Conservation (phyloP, 2,888 invertebrate species). For the Onchidella celtica region DNA sequence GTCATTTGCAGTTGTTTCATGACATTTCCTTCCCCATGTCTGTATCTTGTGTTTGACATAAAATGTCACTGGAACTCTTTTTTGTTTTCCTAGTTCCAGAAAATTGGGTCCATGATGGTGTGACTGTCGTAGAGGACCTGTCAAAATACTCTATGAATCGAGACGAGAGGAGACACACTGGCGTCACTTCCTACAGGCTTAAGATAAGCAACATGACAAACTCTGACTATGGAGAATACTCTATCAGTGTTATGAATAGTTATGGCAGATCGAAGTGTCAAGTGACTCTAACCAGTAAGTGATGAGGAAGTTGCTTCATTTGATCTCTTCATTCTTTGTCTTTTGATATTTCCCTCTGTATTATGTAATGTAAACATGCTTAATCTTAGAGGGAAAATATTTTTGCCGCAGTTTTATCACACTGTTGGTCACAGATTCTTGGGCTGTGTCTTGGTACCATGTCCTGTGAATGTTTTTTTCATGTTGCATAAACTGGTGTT, state of each 20-base stretch:
- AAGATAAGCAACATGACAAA: conserved; percentile 27
- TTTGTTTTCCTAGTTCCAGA: too few relatives aligned
- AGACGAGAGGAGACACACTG: conserved; percentile 24
- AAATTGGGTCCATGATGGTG: conserved; percentile 40
- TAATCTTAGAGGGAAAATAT: too few relatives aligned
- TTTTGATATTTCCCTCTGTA: not conserved
- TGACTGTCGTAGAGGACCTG: not conserved
- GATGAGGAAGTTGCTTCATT: not conserved
- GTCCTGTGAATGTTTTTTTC: too few relatives aligned
- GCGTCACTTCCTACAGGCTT: conserved; percentile 46
- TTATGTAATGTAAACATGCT: too few relatives aligned
- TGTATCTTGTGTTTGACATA: too few relatives aligned
- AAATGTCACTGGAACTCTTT: too few relatives aligned
- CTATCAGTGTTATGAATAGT: conserved; percentile 37
- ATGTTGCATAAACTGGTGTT: too few relatives aligned
- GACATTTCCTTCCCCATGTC: too few relatives aligned
- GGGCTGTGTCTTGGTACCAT: too few relatives aligned
- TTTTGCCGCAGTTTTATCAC: too few relatives aligned
- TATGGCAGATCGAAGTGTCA: conserved; percentile 31
- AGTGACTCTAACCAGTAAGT: conserved; percentile 7
- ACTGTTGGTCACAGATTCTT: too few relatives aligned
- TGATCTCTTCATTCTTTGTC: not conserved
- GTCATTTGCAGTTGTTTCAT: too few relatives aligned
- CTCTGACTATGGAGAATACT: conserved; percentile 45
- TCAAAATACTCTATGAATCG: not conserved